Evolutionary conservation across 2,113 vertebrate genomes (phyloP), one percentile per base, ranked within the genome.

Genomic region (Eurypyga helias): DNA sequence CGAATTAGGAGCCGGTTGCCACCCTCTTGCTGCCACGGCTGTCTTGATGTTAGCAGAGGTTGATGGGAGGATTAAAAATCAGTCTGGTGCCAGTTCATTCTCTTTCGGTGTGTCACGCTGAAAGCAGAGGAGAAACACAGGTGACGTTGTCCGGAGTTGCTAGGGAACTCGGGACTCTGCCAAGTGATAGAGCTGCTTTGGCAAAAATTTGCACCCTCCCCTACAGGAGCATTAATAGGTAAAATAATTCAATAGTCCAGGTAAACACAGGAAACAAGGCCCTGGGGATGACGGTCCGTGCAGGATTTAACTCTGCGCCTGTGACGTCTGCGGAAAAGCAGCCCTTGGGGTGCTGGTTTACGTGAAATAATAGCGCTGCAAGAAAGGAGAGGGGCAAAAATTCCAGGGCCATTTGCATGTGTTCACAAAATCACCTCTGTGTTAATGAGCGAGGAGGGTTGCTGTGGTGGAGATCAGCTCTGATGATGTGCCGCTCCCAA

Each of bases 311-410:
- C 57, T 48, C 57, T 52, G 55, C 46, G 9, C 34, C 18, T 25
- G 10, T 38, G 67, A 29, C 17, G 41, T 5, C 33, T 70, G 18
- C 16, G 13, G 70, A 34, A 48, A 21, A 73, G 54, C 71, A 65
- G 58, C 60, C 45, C 29, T 28, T 45, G 33, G 38, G 55, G 25
- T 17, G 10, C 16, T 46, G 49, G 34, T 7, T 87, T 69, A 6
- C 20, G 1, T 0, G 0, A 25, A 18, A 14, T 38, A 65, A 1
- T 12, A 64, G 13, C 3, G 3, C 2, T 62, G 3, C 13, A 41
- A 66, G 57, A 49, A 55, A n/a, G 6, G 31, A 25, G 23, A 73
- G 64, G 19, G 38, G 16, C 61, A 31, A 31, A 51, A 55, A 60
- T 69, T 92, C 6, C 61, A 34, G 67, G 55, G 33, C 1, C 10